Percentiles rank a stretch among this genome's conserved stretches.
Evolutionary conservation across 2,888 invertebrate species (phyloP).

Genomic region (Tinea semifulvella): DNA sequence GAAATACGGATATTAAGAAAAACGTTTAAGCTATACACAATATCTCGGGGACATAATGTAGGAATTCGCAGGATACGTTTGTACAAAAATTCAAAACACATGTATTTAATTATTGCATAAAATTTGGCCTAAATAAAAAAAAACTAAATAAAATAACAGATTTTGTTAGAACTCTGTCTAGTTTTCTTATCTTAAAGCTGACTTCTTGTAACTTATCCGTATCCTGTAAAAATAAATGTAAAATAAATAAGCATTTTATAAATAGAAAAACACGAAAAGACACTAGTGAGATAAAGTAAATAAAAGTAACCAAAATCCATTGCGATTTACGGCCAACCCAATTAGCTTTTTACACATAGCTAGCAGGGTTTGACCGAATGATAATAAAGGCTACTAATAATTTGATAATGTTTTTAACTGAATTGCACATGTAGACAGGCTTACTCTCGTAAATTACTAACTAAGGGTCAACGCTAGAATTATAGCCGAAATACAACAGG

Average conservation of each 20-base stretch:
- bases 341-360: conserved; percentile 17
- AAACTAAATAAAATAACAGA: neutral
- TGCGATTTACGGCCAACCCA: too few species aligned
- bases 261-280: conserved; percentile 44
- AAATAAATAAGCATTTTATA: conserved; percentile 16
- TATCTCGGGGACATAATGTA: too few species aligned
- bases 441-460: too few species aligned
- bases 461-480: too few species aligned
- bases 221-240: neutral
- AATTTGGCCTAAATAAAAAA: neutral
- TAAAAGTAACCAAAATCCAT: neutral
- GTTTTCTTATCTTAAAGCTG: neutral
- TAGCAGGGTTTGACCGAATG: conserved; percentile 15
- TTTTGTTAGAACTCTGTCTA: neutral
- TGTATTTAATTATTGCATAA: conserved; percentile 8
- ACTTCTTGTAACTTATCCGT: neutral
- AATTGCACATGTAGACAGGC: too few species aligned
- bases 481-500: too few species aligned
- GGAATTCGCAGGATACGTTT: too few species aligned
- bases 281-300: conserved; percentile 48
- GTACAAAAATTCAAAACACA: too few species aligned
- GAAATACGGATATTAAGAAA: too few species aligned
- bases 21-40: too few species aligned
- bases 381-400: too few species aligned
- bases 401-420: too few species aligned